Conservation (phyloP, 92 coral and sea anemone genomes). For the Porites cylindrica region DNA sequence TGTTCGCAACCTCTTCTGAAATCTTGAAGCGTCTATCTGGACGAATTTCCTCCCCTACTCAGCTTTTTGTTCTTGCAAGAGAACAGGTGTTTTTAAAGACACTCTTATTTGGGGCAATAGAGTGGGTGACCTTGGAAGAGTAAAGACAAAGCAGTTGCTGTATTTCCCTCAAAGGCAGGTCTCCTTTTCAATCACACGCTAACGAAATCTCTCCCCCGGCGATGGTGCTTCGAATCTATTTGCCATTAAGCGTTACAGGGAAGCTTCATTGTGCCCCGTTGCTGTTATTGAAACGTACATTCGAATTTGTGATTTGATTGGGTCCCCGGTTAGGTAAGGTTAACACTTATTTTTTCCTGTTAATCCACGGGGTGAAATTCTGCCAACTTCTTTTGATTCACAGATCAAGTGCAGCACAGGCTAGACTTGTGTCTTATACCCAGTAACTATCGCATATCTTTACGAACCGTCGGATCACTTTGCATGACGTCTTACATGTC, state of each 20-base stretch:
- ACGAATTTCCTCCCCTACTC: not conserved
- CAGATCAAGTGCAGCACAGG: constrained; percentile 28
- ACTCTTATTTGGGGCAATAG: not conserved
- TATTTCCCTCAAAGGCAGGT: constrained; percentile 26
- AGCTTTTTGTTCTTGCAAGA: too few relatives aligned
- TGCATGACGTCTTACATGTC: constrained; percentile 45
- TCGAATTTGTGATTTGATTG: constrained; percentile 16
- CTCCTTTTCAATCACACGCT: constrained; percentile 25
- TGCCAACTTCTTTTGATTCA: constrained; percentile 10
- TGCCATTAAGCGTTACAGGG: constrained; percentile 32
- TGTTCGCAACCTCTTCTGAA: not conserved
- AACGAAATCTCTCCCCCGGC: constrained; percentile 31
- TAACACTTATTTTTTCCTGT: constrained; percentile 29
- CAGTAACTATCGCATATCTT: constrained; percentile 5
- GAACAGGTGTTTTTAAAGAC: not conserved
- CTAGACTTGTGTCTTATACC: constrained; percentile 23
- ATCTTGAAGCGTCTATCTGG: not conserved
- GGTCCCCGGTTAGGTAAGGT: constrained; percentile 29
- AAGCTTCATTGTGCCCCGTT: constrained; percentile 40
- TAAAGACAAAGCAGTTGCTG: not conserved
- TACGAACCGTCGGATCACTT: constrained; percentile 23
- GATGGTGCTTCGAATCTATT: constrained; percentile 42
- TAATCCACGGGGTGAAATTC: constrained; percentile 29
- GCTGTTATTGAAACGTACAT: constrained; percentile 37
- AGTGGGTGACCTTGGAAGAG: not conserved